Base-by-base conservation (phyloP, 30 jellyfish, hydroid and myxozoan genomes). In the Hydractinia symbiolongicarpus region DNA sequence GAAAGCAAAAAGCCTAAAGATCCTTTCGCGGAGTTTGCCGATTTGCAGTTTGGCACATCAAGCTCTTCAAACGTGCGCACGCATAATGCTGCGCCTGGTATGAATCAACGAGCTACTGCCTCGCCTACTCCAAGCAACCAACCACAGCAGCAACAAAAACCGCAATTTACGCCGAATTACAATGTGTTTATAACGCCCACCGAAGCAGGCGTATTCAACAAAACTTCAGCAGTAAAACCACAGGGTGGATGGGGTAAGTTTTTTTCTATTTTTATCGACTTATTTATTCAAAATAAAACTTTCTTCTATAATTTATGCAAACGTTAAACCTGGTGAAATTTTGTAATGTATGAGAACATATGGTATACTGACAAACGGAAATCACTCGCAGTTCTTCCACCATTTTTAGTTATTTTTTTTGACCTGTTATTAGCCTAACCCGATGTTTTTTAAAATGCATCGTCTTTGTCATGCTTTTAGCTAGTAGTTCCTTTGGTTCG, bases 21-120 rank as follows among this genome's bases (percentile, higher is more conserved):
- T 62, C 95, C 97, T n/a, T 90, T 90, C 68, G 96, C 94, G 8
- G 97, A 77, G 10, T 79, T 90, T 21, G 95, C 78, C 14, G 85
- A 85, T 62, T 69, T 90, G 14, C 51, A 69, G 51, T 7, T 64
- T 7, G 74, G 74, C 4, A 13, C 74, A 6, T 64, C 74, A 6
- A 77, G 60, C 14, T 60, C 77, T 16, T 62, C 81, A 44, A 53
- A 49, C 54, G 60, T 40, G 19, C 54, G 56, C 8, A 78, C 14
- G 8, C 69, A 50, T 8, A 52, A 78, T 8, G 60, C 14, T 55
- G 85, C 81, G 5, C 60, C 81, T n/a, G 73, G 60, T 55, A 64
- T 64, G 74, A 64, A 64, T 13, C 74, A 64, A 13, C 52, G 74
- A 7, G 74, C 40, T 51, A 64, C 52, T 7, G 74, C 74, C 52